Evolutionary conservation across 2,113 vertebrate species (phyloP).

Genomic region (Erythrocercus mccallii): DNA sequence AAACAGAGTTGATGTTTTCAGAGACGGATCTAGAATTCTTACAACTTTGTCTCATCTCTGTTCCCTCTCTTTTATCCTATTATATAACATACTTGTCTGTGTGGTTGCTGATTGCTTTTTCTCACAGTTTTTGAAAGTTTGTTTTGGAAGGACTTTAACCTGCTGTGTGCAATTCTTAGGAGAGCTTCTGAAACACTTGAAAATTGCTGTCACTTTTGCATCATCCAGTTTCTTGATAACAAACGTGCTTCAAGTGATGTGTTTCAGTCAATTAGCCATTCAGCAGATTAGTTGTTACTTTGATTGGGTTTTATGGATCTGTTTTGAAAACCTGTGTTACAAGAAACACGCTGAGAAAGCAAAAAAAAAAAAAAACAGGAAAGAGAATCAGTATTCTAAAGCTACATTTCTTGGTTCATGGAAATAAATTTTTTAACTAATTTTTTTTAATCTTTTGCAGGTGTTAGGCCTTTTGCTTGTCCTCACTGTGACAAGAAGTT

Average conservation of each 20-base stretch:
- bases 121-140: not conserved
- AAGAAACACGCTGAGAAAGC: not conserved
- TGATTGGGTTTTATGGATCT: not conserved
- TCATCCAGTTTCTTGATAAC: not conserved
- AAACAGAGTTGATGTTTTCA: not conserved
- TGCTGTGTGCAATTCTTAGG: not conserved
- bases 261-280: not conserved
- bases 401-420: not conserved
- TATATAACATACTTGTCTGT: not conserved
- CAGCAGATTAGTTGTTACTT: not conserved
- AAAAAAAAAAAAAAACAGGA: not conserved
- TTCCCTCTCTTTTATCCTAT: not conserved
- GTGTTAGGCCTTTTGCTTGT: conserved; percentile 93
- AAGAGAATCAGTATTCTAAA: not conserved
- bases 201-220: not conserved
- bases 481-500: conserved; percentile 99
- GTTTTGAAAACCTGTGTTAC: not conserved
- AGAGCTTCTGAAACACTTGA: not conserved
- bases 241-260: not conserved
- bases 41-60: not conserved
- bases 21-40: not conserved
- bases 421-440: not conserved
- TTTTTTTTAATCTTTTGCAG: conserved; percentile 59
- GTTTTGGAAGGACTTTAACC: not conserved
- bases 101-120: not conserved